Evolutionary conservation across 2,113 vertebrate species (phyloP), one percentile per base, ranked within the genome.

Genomic region (Neofelis nebulosa): DNA sequence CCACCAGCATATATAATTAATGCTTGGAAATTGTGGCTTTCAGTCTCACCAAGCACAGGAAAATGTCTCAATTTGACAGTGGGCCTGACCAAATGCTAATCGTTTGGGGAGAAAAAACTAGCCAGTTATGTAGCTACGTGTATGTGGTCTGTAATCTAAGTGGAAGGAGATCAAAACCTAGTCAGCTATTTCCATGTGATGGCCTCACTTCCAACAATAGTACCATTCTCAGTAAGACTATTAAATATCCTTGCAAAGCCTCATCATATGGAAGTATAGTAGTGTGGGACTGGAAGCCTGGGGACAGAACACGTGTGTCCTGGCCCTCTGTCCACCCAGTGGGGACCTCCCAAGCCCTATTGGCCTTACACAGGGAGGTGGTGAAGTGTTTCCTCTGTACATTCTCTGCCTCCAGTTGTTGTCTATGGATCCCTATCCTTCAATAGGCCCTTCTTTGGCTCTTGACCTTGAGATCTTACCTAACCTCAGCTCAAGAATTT

Each of bases 1-100:
- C 89, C 91, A 93, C 95, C 91, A 97, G 81, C 74, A 94, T 97
- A 97, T 97, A 85, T 97, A 98, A 98, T 98, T 98, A 98, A 97
- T 98, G 96, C 95, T 98, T 97, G 92, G 69, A 98, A 98, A 98
- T 97, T 98, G 94, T 97, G 96, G 91, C 93, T 98, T 98, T 98
- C 97, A 96, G 89, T 98, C 97, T 97, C 5, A 0, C 65, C 80
- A 98, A 98, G 89, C 89, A 97, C 91, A 97, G 87, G 68, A 97
- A 98, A 98, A 97, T 97, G 50, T 98, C 98, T 98, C 98, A 96
- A 98, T 98, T 97, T 98, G 97, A 98, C 95, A 97, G 38, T 96
- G 97, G 88, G 85, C 95, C 96, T 98, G 88, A 97, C 66, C 97
- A 98, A 98, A 98, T 96, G 79, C 89, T 98, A 50, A 98, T 98